phyloP scores from a whole-genome alignment of 1,140 invertebrate species.

The Pseudomyrmex dendroicus region DNA sequence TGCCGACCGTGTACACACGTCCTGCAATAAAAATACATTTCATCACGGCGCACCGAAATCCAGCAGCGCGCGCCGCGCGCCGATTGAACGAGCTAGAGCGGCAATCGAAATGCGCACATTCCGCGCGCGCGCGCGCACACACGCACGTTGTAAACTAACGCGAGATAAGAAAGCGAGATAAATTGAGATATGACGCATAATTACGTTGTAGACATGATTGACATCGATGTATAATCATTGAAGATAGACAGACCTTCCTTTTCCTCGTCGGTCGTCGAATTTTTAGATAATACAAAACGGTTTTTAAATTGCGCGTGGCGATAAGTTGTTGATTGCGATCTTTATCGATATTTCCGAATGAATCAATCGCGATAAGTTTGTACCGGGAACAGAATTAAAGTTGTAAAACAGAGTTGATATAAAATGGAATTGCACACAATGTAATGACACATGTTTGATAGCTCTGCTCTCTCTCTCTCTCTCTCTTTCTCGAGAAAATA shows the following conservation, averaged over 20 bases:
- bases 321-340: not conserved
- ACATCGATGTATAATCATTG: not conserved
- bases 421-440: no score
- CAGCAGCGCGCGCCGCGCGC: slow-evolving; percentile 10
- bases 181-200: not conserved
- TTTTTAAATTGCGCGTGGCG: not conserved
- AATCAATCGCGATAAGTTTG: not conserved
- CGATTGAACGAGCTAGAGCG: slow-evolving; percentile 13
- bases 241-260: not conserved
- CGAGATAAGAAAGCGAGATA: not conserved
- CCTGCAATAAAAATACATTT: slow-evolving; percentile 73
- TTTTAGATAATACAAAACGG: not conserved
- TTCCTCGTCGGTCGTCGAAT: not conserved
- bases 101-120: not conserved
- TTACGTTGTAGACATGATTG: not conserved
- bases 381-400: no score
- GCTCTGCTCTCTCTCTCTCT: no score
- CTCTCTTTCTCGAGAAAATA: no score
- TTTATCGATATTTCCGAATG: not conserved
- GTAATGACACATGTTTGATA: no score
- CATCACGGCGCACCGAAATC: slow-evolving; percentile 43
- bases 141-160: not conserved
- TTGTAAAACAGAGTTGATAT: no score
- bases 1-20: slow-evolving; percentile 55
- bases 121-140: no score